Evolutionary conservation across 2,113 vertebrate genomes (phyloP).

Genomic region (Protobothrops mucrosquamatus): DNA sequence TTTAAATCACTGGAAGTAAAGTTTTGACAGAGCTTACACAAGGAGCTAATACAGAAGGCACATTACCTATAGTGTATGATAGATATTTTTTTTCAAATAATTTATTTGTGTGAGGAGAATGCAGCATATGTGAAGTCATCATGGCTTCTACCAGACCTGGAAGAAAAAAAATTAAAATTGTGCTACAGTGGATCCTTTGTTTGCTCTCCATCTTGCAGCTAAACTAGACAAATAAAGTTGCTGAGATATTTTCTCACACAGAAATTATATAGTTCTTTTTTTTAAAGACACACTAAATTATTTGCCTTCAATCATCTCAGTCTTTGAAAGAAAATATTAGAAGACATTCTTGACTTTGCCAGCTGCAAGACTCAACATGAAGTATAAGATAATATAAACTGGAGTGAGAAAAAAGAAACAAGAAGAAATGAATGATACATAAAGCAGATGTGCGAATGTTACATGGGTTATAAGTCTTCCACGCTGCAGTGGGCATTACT

Average conservation of each 20-base stretch:
- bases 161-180: not conserved
- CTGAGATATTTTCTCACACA: not conserved
- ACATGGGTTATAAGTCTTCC: not conserved
- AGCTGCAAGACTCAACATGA: not conserved
- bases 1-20: not conserved
- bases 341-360: not conserved
- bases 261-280: not conserved
- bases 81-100: not conserved
- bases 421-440: not conserved
- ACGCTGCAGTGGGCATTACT: not conserved
- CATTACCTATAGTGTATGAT: not conserved
- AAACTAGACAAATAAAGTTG: not conserved
- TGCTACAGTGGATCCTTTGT: not conserved
- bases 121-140: not conserved
- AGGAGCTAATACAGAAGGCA: not conserved
- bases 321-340: not conserved
- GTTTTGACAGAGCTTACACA: not conserved
- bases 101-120: not conserved
- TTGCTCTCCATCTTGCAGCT: not conserved
- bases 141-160: not conserved
- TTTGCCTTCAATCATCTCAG: not conserved
- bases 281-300: not conserved
- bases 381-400: not conserved
- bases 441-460: not conserved
- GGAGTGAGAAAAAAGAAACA: not conserved